Evolutionary conservation across 2,888 invertebrate species (phyloP).

Genomic region (Diabrotica balteata): DNA sequence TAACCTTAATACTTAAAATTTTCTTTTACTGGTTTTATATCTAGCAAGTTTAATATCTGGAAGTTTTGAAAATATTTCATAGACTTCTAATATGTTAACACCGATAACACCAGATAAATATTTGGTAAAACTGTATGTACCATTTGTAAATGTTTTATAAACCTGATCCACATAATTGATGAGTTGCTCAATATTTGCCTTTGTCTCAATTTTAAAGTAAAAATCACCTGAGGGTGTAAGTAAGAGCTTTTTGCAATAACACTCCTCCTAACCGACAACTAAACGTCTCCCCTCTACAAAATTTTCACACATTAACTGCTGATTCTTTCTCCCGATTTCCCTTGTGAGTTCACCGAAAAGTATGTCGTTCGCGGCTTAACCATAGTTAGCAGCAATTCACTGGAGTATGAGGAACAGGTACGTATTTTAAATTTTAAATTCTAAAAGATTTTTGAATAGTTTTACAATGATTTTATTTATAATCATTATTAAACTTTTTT

Average conservation of each 20-base stretch:
- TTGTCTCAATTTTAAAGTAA: background rate
- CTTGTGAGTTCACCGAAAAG: slow-evolving; percentile 37
- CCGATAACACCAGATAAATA: too few species aligned
- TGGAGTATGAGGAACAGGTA: slow-evolving; percentile 40
- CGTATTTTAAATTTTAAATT: slow-evolving; percentile 29
- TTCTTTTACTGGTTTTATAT: too few species aligned
- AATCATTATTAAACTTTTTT: too few species aligned
- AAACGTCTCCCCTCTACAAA: slow-evolving; percentile 15
- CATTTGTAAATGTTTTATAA: too few species aligned
- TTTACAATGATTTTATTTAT: too few species aligned
- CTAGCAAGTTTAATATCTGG: too few species aligned
- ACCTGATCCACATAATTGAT: too few species aligned
- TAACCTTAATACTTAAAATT: too few species aligned
- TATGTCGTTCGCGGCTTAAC: slow-evolving; percentile 40
- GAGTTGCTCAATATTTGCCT: background rate
- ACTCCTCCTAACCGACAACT: slow-evolving; percentile 11
- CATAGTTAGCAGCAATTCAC: slow-evolving; percentile 43
- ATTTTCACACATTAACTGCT: slow-evolving; percentile 39
- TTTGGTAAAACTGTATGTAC: too few species aligned
- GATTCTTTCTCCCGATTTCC: slow-evolving; percentile 41
- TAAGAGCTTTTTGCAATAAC: slow-evolving; percentile 38
- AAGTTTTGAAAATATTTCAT: too few species aligned
- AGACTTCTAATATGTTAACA: too few species aligned
- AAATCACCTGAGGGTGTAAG: slow-evolving; percentile 18
- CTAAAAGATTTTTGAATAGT: too few species aligned